Evolutionary conservation across 2,888 invertebrate species (phyloP), one percentile per base, ranked within the genome.

Genomic region (Falcaria lacertinaria): DNA sequence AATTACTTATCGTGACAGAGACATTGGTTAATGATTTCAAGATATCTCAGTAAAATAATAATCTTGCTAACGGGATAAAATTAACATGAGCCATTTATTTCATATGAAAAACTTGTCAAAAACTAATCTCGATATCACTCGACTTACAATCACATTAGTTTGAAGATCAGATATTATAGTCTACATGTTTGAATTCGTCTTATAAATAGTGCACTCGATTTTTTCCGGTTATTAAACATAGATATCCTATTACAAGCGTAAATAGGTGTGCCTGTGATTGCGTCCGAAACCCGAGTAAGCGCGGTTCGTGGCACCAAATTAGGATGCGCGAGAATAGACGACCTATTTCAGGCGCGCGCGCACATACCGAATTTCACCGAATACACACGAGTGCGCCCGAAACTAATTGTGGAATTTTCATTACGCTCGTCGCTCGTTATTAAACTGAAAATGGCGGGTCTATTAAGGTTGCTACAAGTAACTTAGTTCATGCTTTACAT

Each of bases 291-390:
- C 63, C 65, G 70, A 80, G 88, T 87, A 86, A 84, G 72, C 58
- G 56, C 67, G 68, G 11, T 50, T 53, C 74, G 68, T 73, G 79
- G 75, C 74, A 84, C 91, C 91, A 92, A 91, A 92, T 92, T 91
- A 90, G 92, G 92, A 77, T 74, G 72, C 74, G 80, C 54, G 69
- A 57, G 65, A 71, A 64, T 68, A 59, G 69, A 76, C 67, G 65
- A 75, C 71, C 83, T 87, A 87, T 88, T 89, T 89, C 81, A 77
- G 79, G 71, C 79, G 77, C 80, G 66, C 69, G 79, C 81, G 80
- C 74, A 52, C 47, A 59, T 39, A 42, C 74, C 78, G 74, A 70
- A 42, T 45, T 43, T 53, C 28, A 50, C 71, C 82, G 82, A 80
- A 39, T 52, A 43, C 53, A 47, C 48, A 60, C 83, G 84, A 77